A percentile compares a stretch with the other conserved stretches of the same genome.
phyloP scores from a whole-genome alignment of 2,113 vertebrate species.

The Ictidomys tridecemlineatus region DNA sequence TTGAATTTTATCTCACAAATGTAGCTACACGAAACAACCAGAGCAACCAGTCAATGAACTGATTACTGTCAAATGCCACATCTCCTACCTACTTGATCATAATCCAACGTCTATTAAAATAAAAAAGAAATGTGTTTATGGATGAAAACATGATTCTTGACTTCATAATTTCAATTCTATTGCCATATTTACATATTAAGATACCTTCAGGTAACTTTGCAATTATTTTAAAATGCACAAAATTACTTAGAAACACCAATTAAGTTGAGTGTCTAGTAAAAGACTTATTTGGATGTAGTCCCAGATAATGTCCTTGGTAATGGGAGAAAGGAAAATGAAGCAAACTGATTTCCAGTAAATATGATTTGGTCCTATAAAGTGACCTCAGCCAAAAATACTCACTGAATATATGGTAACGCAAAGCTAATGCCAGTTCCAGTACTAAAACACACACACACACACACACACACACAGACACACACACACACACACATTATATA shows the following conservation, averaged over 20 bases:
- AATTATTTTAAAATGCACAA: constrained; percentile 59
- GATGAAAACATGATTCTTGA: constrained; percentile 35
- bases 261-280: constrained; percentile 66
- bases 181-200: constrained; percentile 53
- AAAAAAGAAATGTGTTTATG: constrained; percentile 52
- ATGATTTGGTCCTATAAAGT: constrained; percentile 50
- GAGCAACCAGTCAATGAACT: constrained; percentile 56
- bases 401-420: constrained; percentile 38
- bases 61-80: constrained; percentile 15
- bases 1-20: constrained; percentile 66
- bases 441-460: not conserved
- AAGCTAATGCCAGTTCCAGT: constrained; percentile 15
- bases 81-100: constrained; percentile 45
- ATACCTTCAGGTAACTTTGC: constrained; percentile 51
- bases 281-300: constrained; percentile 69
- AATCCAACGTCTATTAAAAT: constrained; percentile 49
- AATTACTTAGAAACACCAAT: constrained; percentile 65
- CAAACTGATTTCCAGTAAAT: constrained; percentile 74
- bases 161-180: constrained; percentile 44
- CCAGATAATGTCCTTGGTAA: constrained; percentile 70
- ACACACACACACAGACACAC: too few relatives aligned
- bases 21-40: constrained; percentile 57
- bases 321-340: constrained; percentile 69
- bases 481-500: not conserved
- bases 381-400: constrained; percentile 25